Percentiles rank a stretch among this genome's conserved stretches.
Conservation (phyloP, 2,888 invertebrate species). For the Oxyteleia sp. region DNA sequence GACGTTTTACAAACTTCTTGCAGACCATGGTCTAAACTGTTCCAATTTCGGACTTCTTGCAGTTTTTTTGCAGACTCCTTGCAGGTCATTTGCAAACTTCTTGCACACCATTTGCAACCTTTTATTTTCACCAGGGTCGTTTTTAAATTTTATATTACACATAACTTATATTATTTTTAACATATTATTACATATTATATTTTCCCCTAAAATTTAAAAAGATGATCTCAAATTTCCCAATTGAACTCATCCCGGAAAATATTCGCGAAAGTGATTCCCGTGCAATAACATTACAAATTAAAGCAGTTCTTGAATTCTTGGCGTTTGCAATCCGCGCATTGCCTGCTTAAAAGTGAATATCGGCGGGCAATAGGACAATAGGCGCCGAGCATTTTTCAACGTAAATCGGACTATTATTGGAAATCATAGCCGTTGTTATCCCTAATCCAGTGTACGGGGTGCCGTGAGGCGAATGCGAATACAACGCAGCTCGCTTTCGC, state of each 20-base stretch:
- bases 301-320: slow-evolving; percentile 11
- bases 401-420: slow-evolving; percentile 70
- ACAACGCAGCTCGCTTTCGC: slow-evolving; percentile 47
- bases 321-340: slow-evolving; percentile 23
- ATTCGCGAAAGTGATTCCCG: background rate
- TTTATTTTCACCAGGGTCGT: too few relatives aligned
- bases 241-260: background rate
- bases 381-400: slow-evolving; percentile 54
- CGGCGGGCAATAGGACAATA: slow-evolving; percentile 48
- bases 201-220: too few relatives aligned
- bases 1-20: too few relatives aligned
- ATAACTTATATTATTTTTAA: too few relatives aligned
- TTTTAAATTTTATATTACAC: too few relatives aligned
- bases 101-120: too few relatives aligned
- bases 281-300: background rate
- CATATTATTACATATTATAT: too few relatives aligned
- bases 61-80: too few relatives aligned
- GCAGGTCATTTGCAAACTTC: too few relatives aligned
- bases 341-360: slow-evolving; percentile 49
- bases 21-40: too few relatives aligned
- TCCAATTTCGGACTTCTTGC: too few relatives aligned
- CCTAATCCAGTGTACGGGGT: slow-evolving; percentile 65
- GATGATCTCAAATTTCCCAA: too few relatives aligned
- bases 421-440: slow-evolving; percentile 71
- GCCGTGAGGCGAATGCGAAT: slow-evolving; percentile 68